These are phyloP conservation scores for Plagodis dolabraria DNA, from an alignment of 2,888 invertebrate genomes.

Conservation along the genomic window DNA sequence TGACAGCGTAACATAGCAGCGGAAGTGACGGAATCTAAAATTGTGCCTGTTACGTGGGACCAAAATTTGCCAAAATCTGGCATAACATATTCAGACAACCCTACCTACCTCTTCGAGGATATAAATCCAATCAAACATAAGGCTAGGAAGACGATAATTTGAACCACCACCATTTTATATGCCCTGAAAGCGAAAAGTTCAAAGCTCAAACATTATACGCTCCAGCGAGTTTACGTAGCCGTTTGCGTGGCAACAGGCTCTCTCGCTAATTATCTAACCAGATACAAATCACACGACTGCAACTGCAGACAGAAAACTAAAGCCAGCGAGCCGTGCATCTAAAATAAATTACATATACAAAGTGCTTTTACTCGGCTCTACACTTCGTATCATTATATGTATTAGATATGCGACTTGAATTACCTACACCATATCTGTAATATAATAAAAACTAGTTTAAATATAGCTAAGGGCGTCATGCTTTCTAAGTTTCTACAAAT, in stretches of 20 bases:
- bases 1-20: too few relatives aligned
- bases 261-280: slow-evolving; percentile 38
- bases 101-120: too few relatives aligned
- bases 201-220: slow-evolving; percentile 5
- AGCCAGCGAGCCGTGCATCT: slow-evolving; percentile 34
- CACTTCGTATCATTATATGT: slow-evolving; percentile 3
- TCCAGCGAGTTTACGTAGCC: slow-evolving; percentile 1
- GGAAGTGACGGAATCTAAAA: too few relatives aligned
- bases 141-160: slow-evolving; percentile 4
- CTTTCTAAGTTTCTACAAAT: not conserved
- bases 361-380: slow-evolving; percentile 23
- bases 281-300: slow-evolving; percentile 27
- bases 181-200: slow-evolving; percentile 8
- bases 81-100: too few relatives aligned
- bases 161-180: slow-evolving; percentile 13
- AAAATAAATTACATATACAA: slow-evolving; percentile 41
- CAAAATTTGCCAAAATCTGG: too few relatives aligned
- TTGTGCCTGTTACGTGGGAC: too few relatives aligned
- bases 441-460: too few relatives aligned
- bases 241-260: slow-evolving; percentile 27
- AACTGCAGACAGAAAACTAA: slow-evolving; percentile 27
- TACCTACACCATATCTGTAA: too few relatives aligned
- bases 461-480: not conserved
- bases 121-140: too few relatives aligned
- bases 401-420: too few relatives aligned